A percentile compares a stretch with the other conserved stretches of the same genome.
Conservation (phyloP, 1,140 invertebrate species). For the Heliconius himera region DNA sequence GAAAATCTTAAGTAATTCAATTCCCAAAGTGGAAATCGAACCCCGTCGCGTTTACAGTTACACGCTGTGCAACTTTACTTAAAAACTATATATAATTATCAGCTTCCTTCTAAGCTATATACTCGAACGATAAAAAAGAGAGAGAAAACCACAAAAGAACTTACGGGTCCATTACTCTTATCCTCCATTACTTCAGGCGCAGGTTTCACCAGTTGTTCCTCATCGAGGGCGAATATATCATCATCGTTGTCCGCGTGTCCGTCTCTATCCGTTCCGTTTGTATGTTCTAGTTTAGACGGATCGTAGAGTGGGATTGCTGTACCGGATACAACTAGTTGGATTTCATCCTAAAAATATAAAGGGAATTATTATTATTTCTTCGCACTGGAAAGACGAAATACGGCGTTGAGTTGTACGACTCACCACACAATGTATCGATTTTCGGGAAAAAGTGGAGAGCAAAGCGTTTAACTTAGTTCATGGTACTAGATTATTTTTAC, state of each 20-base stretch:
- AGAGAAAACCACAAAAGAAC: background rate
- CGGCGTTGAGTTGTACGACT: no score
- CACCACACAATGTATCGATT: background rate
- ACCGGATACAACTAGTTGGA: slow-evolving; percentile 87
- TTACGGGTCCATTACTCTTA: slow-evolving; percentile 55
- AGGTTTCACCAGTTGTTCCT: slow-evolving; percentile 60
- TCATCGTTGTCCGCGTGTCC: slow-evolving; percentile 53
- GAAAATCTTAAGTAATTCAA: no score
- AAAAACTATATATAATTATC: no score
- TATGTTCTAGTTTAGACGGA: slow-evolving; percentile 47
- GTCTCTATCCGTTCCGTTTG: slow-evolving; percentile 38
- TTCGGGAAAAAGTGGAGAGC: no score
- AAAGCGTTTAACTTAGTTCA: no score
- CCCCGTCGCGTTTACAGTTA: no score
- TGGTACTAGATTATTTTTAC: no score
- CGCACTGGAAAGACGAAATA: no score
- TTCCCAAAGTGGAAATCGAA: no score
- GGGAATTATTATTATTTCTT: no score
- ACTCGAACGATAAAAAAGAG: background rate
- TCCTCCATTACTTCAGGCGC: slow-evolving; percentile 49
- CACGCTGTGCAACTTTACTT: no score
- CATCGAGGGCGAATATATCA: slow-evolving; percentile 70
- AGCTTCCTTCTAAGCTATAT: no score
- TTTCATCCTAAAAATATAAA: slow-evolving; percentile 86
- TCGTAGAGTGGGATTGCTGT: slow-evolving; percentile 61